These are phyloP conservation scores for Zapornia atra DNA, from an alignment of 2,113 vertebrate genomes.

Conservation along the genomic window DNA sequence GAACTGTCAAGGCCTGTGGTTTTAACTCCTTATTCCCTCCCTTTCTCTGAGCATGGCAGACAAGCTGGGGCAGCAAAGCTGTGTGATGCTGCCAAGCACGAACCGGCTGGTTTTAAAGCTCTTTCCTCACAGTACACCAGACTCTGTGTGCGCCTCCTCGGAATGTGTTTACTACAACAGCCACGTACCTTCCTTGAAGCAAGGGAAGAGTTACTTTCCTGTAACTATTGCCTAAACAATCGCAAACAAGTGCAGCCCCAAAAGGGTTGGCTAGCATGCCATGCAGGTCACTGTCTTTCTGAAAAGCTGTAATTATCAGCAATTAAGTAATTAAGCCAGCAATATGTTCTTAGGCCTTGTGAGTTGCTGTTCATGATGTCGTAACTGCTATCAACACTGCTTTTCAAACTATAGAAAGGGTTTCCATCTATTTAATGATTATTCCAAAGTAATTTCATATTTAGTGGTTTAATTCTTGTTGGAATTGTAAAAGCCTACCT, in stretches of 20 bases:
- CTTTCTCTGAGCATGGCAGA: not conserved
- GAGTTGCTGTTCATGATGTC: not conserved
- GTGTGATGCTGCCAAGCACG: not conserved
- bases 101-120: not conserved
- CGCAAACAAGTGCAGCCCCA: not conserved
- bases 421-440: not conserved
- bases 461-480: too few relatives aligned
- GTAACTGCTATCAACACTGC: not conserved
- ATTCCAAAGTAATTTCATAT: not conserved
- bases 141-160: not conserved
- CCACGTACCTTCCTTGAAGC: not conserved
- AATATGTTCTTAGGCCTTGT: not conserved
- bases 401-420: not conserved
- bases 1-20: not conserved
- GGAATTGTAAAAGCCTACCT: not conserved
- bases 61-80: not conserved
- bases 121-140: not conserved
- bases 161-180: not conserved
- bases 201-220: not conserved
- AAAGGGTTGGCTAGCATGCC: not conserved
- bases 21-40: not conserved
- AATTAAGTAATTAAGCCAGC: not conserved
- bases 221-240: not conserved
- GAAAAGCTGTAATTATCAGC: not conserved
- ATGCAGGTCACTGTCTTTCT: not conserved